Base-by-base conservation (phyloP, 2,888 invertebrate species). In the Rambutsinella grinnellia region DNA sequence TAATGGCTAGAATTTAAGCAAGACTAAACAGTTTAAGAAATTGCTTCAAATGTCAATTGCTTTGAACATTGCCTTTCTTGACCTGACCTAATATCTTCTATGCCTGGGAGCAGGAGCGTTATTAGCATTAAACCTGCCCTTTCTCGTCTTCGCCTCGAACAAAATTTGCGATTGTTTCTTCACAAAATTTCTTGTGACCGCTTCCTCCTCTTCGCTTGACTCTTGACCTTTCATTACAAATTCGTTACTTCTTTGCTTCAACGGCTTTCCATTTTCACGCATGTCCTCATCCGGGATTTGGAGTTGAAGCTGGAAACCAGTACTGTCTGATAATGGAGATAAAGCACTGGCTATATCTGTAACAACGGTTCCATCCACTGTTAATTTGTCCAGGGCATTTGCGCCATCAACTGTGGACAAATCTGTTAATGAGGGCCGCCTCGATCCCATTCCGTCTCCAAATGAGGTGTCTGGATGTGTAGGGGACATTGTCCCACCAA, bases 191-290 rank as follows among this genome's bases (percentile, higher is more conserved):
- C 83, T 36, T 17, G 79, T 79, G 2, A 81, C 80, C 10, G 83
- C 80, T 68, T 83, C 83, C 65, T 83, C 83, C 28, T 83, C 83
- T 44, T 83, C 83, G 61, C 83, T 83, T 13, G 82, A 81, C 13
- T 83, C 83, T 44, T 70, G 70, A 62, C 62, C 62, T 21, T 24
- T 27, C 13, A 56, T 54, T 3, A 56, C 5, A 23, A 27, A 62
- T 28, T n/a, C 28, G 36, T 47, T 46, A 13, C 49, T 53, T 60
- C 60, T 26, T 1, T 54, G 28, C 17, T 60, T 70, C 47, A 26
- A 19, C 65, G 53, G 46, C 21, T 62, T 70, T 5, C 27, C 70
- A 27, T 36, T 51, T 27, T 67, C 72, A 28, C 56, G 24, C n/a
- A 27, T 21, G 8, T 62, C 56, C n/a, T 70, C 67, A 3, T 53